Base-by-base conservation (phyloP, 1,140 invertebrate species). In the Cecropterus lyciades region DNA sequence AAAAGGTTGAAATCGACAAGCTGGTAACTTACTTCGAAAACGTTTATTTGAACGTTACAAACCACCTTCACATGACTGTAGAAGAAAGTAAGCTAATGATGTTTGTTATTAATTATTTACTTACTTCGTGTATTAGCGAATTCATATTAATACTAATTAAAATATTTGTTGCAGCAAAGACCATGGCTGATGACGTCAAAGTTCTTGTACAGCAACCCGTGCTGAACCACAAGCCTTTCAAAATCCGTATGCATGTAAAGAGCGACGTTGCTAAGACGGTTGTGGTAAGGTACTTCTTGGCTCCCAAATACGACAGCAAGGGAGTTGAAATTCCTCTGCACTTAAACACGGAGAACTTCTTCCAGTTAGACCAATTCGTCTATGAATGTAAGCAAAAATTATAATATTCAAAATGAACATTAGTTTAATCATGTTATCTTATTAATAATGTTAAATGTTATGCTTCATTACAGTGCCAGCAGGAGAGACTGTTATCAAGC, bases 221-320 rank as follows among this genome's bases (percentile, higher is more conserved):
- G 53, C 80, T 96, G 13, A 95, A 95, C 82, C 94, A 96, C 91
- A 93, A 95, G 67, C 92, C 93, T n/a, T 96, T 95, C 92, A 93
- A 90, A 59, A 93, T 95, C 4, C 79, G 80, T n/a, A 63, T 89
- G 0, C 63, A 82, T n/a, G 82, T 89, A 2, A 81, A 84, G 48
- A 84, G 74, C 40, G 74, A 84, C 0, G 78, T 68, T 5, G 73
- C 81, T 6, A 82, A 84, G 67, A 82, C 75, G 0, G 87, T 90
- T 0, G 77, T 93, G 3, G 93, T 96, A 1, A 93, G 93, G 14
- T 91, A 96, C 30, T 96, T 95, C 93, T 79, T 96, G 30, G 96
- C 95, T 42, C 96, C 95, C 1, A 95, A 95, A 80, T 94, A 94
- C 72, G 93, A 95, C 64, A 89, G 92, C 59, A 86, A 74, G 0